phyloP scores from a whole-genome alignment of 2,888 invertebrate genomes.

The Phengaris alcon region DNA sequence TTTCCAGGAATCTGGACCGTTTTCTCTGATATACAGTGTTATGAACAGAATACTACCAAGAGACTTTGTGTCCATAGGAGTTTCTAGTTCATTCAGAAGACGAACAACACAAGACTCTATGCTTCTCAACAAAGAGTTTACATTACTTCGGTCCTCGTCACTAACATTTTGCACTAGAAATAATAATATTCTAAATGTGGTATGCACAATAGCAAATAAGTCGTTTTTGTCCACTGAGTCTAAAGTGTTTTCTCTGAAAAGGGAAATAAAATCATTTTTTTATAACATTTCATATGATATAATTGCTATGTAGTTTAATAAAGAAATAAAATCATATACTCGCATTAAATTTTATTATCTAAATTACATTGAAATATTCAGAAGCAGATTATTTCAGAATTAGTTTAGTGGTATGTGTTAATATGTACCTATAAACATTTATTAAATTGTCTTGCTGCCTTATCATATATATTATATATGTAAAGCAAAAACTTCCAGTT shows the following conservation, averaged over 20 bases:
- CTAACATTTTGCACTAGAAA: conserved; percentile 56
- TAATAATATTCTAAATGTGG: conserved; percentile 52
- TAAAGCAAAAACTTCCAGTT: no score
- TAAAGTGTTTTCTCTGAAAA: conserved; percentile 49
- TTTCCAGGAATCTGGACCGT: conserved; percentile 54
- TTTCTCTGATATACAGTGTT: conserved; percentile 64
- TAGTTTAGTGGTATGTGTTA: no score
- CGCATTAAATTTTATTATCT: no score
- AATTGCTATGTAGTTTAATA: no score
- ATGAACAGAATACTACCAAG: conserved; percentile 80
- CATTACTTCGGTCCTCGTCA: conserved; percentile 37
- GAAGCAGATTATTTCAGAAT: not conserved
- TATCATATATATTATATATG: no score
- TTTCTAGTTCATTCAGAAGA: conserved; percentile 66
- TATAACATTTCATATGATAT: no score
- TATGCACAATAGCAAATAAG: conserved; percentile 56
- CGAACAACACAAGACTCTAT: conserved; percentile 48
- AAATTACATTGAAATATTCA: no score
- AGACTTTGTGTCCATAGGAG: conserved; percentile 83
- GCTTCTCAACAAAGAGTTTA: conserved; percentile 42
- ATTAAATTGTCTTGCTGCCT: no score
- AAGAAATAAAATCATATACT: no score
- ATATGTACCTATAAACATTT: no score
- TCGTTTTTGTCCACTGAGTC: conserved; percentile 64
- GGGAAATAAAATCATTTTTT: not conserved